These are phyloP conservation scores for Eptesicus fuscus DNA, from an alignment of 2,113 vertebrate species.

Conservation along the genomic window DNA sequence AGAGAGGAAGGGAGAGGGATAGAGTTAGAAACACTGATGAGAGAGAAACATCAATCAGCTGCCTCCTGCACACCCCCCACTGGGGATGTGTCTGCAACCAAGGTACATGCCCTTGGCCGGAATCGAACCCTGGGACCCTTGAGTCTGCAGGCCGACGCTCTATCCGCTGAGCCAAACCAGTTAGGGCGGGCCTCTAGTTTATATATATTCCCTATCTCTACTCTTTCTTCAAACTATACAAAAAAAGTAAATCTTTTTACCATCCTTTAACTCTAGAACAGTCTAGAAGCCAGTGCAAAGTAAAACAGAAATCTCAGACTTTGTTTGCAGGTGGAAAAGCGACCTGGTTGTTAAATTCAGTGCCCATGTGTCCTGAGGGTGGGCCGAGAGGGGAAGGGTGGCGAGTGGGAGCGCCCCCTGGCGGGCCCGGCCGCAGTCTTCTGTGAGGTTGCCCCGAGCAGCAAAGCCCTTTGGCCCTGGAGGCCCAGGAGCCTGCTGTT, in stretches of 20 bases:
- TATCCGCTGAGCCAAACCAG: too few species aligned
- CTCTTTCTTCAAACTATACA: not conserved
- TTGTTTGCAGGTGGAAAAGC: not conserved
- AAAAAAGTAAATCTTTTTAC: not conserved
- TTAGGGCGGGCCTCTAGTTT: too few species aligned
- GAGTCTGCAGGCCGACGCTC: too few species aligned
- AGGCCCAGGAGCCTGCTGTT: not conserved
- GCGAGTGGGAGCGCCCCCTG: rapidly evolving
- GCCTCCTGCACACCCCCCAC: too few species aligned
- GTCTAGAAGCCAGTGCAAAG: not conserved
- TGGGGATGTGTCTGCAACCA: too few species aligned
- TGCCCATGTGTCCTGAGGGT: not conserved
- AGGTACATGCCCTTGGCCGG: too few species aligned
- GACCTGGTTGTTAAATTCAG: not conserved
- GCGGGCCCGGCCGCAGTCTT: not conserved
- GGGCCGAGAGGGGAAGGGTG: not conserved
- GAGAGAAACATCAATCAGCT: too few species aligned
- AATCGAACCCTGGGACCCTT: too few species aligned
- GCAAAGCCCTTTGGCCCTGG: not conserved
- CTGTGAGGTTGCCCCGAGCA: not conserved
- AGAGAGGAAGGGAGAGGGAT: too few species aligned
- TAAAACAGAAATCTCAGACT: not conserved
- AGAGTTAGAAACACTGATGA: too few species aligned
- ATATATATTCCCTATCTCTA: not conserved
- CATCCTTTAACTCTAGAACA: not conserved